Percentiles rank a stretch among this genome's conserved stretches.
phyloP scores from a whole-genome alignment of 1,140 invertebrate species.

The Brachionus plicatilis region DNA sequence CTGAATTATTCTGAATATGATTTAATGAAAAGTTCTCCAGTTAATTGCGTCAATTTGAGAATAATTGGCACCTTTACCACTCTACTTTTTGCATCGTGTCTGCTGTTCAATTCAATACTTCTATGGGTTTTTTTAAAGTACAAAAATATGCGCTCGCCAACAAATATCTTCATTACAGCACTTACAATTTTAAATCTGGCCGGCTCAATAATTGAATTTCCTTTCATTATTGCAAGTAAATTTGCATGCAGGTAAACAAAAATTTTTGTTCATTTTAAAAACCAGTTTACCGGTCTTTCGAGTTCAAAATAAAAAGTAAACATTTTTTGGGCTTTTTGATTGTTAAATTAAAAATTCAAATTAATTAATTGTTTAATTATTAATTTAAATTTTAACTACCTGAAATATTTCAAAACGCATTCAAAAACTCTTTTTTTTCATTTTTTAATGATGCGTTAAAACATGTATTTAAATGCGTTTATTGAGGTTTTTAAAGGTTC shows the following conservation, averaged over 20 bases:
- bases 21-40: background rate
- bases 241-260: conserved; percentile 14
- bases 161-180: background rate
- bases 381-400: no score
- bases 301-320: no score
- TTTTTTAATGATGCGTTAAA: no score
- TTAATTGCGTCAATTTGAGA: background rate
- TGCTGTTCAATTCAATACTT: background rate
- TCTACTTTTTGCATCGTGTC: background rate
- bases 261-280: background rate
- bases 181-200: background rate
- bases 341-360: no score
- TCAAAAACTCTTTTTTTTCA: no score
- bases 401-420: no score
- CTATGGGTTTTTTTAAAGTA: background rate
- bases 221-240: background rate
- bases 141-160: background rate
- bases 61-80: background rate
- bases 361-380: no score
- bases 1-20: background rate
- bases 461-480: no score
- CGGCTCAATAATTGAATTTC: conserved; percentile 13
- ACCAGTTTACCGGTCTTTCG: no score
- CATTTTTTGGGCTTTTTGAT: no score
- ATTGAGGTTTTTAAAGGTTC: no score